Conservation (phyloP, 1,140 invertebrate species). For the Drosophila virilis region DNA sequence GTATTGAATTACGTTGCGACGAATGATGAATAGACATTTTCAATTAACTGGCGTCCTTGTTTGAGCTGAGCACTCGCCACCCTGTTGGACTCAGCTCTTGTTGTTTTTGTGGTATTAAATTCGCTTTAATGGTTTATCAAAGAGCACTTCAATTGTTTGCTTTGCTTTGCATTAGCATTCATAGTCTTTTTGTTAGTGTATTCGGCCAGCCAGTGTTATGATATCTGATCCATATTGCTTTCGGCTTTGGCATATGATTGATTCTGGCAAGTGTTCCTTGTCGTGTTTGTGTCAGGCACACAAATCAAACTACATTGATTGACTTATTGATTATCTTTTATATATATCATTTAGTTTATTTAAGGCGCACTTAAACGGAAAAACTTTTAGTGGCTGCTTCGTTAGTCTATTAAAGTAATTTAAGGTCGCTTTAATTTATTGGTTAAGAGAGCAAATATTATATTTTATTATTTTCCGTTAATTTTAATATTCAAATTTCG, state of each 20-base stretch:
- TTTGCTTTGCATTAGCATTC: conserved; percentile 65
- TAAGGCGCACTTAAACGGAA: neutral
- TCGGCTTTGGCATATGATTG: conserved; percentile 29
- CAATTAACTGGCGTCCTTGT: conserved; percentile 66
- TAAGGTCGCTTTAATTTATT: too few species aligned
- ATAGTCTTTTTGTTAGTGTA: conserved; percentile 25
- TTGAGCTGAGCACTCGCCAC: conserved; percentile 22
- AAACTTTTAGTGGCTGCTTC: too few species aligned
- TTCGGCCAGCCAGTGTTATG: conserved; percentile 20
- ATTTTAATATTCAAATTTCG: neutral
- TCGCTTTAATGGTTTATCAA: conserved; percentile 83
- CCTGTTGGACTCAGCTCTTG: conserved; percentile 25
- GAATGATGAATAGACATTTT: conserved; percentile 77
- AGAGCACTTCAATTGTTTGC: conserved; percentile 80
- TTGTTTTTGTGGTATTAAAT: conserved; percentile 58
- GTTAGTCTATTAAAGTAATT: too few species aligned
- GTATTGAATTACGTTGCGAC: conserved; percentile 64
- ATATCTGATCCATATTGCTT: conserved; percentile 44
- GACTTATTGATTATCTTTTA: conserved; percentile 1
- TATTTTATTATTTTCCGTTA: neutral
- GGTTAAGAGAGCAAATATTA: neutral
- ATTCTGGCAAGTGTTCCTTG: conserved; percentile 43
- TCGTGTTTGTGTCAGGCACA: conserved; percentile 21
- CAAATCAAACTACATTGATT: neutral
- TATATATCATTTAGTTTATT: neutral